Conservation (phyloP, 2,797 vertebrate species). For the Sebastolobus altivelis region DNA sequence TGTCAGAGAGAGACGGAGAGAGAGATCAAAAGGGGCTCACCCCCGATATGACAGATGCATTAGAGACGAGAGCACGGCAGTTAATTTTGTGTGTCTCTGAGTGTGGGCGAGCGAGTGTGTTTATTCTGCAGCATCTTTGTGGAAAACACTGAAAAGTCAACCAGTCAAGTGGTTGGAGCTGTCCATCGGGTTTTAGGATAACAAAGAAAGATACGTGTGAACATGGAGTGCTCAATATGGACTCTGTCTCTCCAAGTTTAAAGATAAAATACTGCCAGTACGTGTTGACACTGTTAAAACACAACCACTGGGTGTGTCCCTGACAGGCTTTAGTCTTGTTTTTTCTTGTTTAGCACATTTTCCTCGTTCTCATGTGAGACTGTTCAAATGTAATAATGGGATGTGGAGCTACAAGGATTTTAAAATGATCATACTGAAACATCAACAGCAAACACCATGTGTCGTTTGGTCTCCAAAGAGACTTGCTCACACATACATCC, state of each 20-base stretch:
- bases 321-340: neutral
- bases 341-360: neutral
- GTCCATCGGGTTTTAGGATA: conserved; percentile 27
- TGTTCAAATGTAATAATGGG: neutral
- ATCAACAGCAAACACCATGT: fast-evolving
- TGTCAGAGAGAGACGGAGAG: conserved; percentile 72
- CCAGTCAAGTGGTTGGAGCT: conserved; percentile 29
- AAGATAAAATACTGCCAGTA: neutral
- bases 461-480: neutral
- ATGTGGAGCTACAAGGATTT: fast-evolving
- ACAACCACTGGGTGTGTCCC: neutral
- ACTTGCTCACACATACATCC: neutral
- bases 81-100: conserved; percentile 74
- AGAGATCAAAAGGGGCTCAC: conserved; percentile 70
- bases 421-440: neutral
- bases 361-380: neutral
- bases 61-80: conserved; percentile 73
- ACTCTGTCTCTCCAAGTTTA: neutral
- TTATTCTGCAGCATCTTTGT: conserved; percentile 45
- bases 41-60: conserved; percentile 80
- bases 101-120: conserved; percentile 39
- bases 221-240: neutral
- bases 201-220: conserved; percentile 22
- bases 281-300: neutral
- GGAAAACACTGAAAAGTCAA: conserved; percentile 43